A percentile compares a stretch with the other conserved stretches of the same genome.
These are phyloP conservation scores for Eulacestoma nigropectus DNA, from an alignment of 2,113 vertebrate species.

Conservation along the genomic window DNA sequence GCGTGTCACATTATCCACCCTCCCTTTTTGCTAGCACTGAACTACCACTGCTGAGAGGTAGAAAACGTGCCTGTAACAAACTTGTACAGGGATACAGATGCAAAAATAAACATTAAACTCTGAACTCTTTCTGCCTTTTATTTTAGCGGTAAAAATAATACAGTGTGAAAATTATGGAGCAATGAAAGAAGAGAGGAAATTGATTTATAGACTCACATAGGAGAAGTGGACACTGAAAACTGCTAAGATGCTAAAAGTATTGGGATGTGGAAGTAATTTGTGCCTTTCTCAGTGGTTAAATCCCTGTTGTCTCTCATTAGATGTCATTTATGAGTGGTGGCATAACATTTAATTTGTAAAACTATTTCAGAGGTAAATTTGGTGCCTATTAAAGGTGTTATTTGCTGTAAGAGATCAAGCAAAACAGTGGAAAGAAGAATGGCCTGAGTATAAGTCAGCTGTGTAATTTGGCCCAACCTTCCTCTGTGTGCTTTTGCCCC, in stretches of 20 bases:
- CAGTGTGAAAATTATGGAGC: neutral
- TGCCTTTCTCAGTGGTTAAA: neutral
- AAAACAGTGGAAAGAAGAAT: neutral
- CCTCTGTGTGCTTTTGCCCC: rapidly evolving
- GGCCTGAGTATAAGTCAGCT: neutral
- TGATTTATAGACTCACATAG: neutral
- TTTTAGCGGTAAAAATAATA: neutral
- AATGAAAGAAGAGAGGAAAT: neutral
- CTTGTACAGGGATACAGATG: neutral
- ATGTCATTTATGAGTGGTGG: neutral
- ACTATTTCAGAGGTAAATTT: neutral
- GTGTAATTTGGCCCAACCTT: neutral
- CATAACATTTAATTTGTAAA: neutral
- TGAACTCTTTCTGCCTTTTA: neutral
- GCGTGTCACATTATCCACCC: constrained; percentile 79
- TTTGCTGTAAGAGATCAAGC: neutral
- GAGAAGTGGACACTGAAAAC: neutral
- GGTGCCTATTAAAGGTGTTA: neutral
- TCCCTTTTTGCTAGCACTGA: constrained; percentile 59
- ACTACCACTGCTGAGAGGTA: neutral
- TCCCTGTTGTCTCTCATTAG: neutral
- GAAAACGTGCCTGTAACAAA: neutral
- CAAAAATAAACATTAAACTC: neutral
- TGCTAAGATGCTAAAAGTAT: neutral
- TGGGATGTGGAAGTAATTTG: neutral